phyloP scores from a whole-genome alignment of 2,888 invertebrate genomes.

The Ypsolopha scabrella region DNA sequence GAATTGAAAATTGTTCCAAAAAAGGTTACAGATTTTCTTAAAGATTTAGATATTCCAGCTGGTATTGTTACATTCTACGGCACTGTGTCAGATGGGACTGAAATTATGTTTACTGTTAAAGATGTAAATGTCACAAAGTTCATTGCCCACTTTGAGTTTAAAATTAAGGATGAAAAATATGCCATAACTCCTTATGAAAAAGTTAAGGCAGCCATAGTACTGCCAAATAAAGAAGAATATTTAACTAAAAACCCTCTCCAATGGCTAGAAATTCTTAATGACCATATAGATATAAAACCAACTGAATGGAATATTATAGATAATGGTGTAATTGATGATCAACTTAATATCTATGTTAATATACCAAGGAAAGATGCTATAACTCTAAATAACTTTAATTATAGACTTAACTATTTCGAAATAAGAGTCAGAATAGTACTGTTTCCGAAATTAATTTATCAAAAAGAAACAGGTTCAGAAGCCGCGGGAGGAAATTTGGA shows the following conservation, averaged over 20 bases:
- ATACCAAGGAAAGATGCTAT: not conserved
- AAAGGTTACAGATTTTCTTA: not conserved
- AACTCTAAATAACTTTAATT: not conserved
- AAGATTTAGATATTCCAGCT: not conserved
- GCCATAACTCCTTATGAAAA: not conserved
- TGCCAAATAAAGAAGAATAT: not conserved
- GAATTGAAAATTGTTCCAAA: not conserved
- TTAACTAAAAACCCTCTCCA: not conserved
- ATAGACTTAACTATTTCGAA: not conserved
- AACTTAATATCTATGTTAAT: not conserved
- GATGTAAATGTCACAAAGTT: not conserved
- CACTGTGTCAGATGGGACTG: not conserved
- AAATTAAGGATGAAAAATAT: not conserved
- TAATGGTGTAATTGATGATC: not conserved
- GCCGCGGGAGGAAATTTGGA: no score
- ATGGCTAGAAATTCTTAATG: not conserved
- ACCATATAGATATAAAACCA: not conserved
- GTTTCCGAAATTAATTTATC: not conserved
- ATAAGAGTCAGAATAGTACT: not conserved
- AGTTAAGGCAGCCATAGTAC: not conserved
- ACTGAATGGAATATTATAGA: not conserved
- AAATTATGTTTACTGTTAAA: not conserved
- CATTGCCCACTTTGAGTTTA: not conserved
- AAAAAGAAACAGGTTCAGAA: no score
- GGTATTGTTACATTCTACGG: not conserved